phyloP scores from a whole-genome alignment of 1,140 invertebrate species.

The Hylyphantes graminicola region DNA sequence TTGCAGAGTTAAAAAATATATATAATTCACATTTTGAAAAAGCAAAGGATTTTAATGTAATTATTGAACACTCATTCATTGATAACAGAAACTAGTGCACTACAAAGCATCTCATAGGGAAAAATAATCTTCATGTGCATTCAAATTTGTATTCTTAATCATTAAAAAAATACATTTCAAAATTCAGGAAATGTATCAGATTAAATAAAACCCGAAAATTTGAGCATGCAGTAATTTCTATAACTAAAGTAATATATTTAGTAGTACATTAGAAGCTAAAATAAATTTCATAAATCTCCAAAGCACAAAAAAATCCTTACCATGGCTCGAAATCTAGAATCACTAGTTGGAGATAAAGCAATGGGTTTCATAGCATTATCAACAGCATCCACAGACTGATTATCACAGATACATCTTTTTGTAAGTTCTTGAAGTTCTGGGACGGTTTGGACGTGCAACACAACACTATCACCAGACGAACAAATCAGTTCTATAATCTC shows the following conservation, averaged over 20 bases:
- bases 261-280: background rate
- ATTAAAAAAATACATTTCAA: too few species aligned
- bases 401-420: constrained; percentile 35
- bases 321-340: constrained; percentile 42
- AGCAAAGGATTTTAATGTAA: background rate
- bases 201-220: background rate
- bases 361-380: constrained; percentile 57
- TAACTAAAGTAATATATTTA: background rate
- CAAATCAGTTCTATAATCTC: constrained; percentile 94
- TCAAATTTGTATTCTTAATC: too few species aligned
- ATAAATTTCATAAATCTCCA: background rate
- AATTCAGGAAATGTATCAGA: background rate
- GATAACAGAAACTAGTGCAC: background rate
- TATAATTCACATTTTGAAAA: background rate
- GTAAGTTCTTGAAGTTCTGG: constrained; percentile 64
- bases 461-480: constrained; percentile 82
- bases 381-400: background rate
- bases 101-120: background rate
- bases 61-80: background rate
- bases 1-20: constrained; percentile 66
- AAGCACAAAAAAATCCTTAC: constrained; percentile 14
- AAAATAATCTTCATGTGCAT: too few species aligned
- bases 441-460: constrained; percentile 79
- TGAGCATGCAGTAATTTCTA: background rate
- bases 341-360: constrained; percentile 62